Evolutionary conservation across 2,888 invertebrate species (phyloP).

Genomic region (Cephus sareptanus): DNA sequence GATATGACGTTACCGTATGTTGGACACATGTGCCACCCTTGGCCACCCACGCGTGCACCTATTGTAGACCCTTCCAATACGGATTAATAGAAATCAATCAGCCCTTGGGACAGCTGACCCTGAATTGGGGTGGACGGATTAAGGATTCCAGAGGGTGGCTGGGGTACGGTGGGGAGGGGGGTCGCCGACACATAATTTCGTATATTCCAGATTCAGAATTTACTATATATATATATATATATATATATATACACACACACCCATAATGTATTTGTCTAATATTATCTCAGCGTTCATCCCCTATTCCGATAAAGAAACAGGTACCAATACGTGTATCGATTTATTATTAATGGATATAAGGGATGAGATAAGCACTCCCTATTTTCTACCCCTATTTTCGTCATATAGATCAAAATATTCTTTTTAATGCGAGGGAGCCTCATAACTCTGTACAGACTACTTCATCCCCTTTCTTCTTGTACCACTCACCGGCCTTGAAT

Average conservation of each 20-base stretch:
- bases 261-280: not conserved
- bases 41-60: slow-evolving; percentile 34
- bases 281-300: not conserved
- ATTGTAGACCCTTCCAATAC: slow-evolving; percentile 39
- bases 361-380: not conserved
- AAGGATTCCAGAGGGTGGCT: not conserved
- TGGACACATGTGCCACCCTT: slow-evolving; percentile 31
- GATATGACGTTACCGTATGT: slow-evolving; percentile 19
- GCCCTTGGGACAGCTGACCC: slow-evolving; percentile 42
- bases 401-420: not conserved
- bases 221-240: not conserved
- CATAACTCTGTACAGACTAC: not conserved
- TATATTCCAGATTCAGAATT: not conserved
- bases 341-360: not conserved
- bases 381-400: not conserved
- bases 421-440: not conserved
- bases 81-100: slow-evolving; percentile 47
- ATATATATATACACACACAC: no score
- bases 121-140: slow-evolving; percentile 1
- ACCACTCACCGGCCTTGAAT: not conserved
- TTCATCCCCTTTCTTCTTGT: not conserved
- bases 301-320: not conserved
- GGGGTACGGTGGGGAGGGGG: not conserved
- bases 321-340: not conserved
- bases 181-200: not conserved